Evolutionary conservation across 2,797 vertebrate species (phyloP).

Genomic region (Geotrypetes seraphini): DNA sequence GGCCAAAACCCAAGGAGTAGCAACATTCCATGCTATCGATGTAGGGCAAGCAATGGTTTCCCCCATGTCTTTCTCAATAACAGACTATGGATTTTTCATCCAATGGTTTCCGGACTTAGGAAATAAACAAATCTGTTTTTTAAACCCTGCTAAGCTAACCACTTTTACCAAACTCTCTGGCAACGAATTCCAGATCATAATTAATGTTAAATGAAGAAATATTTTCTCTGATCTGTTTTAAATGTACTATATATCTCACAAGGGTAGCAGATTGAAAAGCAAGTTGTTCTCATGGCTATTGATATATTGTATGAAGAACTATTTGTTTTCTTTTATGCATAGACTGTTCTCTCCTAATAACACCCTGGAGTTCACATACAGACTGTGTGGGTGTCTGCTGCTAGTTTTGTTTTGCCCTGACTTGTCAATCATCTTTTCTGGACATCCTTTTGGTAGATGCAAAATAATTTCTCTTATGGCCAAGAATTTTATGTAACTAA

Average conservation of each 20-base stretch:
- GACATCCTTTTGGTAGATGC: constrained; percentile 1
- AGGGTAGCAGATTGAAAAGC: constrained; percentile 51
- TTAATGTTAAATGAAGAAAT: too few relatives aligned
- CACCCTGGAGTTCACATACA: constrained; percentile 13
- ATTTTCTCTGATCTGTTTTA: too few relatives aligned
- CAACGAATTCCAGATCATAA: too few relatives aligned
- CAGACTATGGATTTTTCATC: too few relatives aligned
- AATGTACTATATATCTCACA: constrained; percentile 52
- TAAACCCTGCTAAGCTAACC: too few relatives aligned
- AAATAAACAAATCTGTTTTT: too few relatives aligned
- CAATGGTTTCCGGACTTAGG: too few relatives aligned
- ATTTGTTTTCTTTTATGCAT: constrained; percentile 50
- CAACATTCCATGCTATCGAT: too few relatives aligned
- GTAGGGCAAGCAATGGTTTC: too few relatives aligned
- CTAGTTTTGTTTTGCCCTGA: constrained; percentile 15
- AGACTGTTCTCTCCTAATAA: constrained; percentile 35
- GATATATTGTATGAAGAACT: constrained; percentile 42
- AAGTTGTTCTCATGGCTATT: constrained; percentile 39
- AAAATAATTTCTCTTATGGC: constrained; percentile 37
- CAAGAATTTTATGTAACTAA: constrained; percentile 41
- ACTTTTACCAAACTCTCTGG: too few relatives aligned
- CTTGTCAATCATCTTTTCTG: constrained; percentile 17
- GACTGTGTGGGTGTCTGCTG: constrained; percentile 14
- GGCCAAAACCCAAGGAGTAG: too few relatives aligned
- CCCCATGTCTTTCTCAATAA: too few relatives aligned